Evolutionary conservation across 2,113 vertebrate species (phyloP).

Genomic region (Campylomormyrus tamandua): DNA sequence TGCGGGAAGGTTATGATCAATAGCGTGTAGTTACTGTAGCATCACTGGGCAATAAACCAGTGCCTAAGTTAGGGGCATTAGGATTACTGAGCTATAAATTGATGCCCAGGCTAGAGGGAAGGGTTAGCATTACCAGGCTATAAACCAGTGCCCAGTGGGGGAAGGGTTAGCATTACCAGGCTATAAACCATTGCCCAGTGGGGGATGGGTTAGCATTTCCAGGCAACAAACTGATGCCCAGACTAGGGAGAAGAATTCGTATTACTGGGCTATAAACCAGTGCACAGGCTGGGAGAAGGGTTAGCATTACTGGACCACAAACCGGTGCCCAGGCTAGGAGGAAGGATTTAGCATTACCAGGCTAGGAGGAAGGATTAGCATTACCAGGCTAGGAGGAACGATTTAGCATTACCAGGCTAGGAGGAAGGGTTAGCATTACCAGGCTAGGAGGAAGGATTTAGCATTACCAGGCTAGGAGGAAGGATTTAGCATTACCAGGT

Average conservation of each 20-base stretch:
- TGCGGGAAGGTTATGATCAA: neutral
- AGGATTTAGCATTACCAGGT: neutral
- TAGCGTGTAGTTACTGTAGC: neutral
- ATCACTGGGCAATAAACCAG: neutral
- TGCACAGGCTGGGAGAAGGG: too few species aligned
- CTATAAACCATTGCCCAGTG: neutral
- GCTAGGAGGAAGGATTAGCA: neutral
- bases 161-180: neutral
- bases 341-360: neutral
- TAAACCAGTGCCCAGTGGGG: neutral
- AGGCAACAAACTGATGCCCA: too few species aligned
- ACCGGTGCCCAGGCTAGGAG: neutral
- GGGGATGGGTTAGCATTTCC: neutral
- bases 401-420: neutral
- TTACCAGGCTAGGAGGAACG: neutral
- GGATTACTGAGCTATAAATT: too few species aligned
- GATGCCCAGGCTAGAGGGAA: neutral
- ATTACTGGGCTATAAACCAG: neutral
- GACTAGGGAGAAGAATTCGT: neutral
- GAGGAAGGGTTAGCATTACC: too few species aligned
- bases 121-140: neutral
- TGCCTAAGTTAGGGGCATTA: neutral
- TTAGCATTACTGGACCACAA: too few species aligned
- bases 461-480: neutral
- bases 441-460: neutral